A percentile compares a stretch with the other conserved stretches of the same genome.
Evolutionary conservation across 2,113 vertebrate genomes (phyloP).

Genomic region (Gallinago media): DNA sequence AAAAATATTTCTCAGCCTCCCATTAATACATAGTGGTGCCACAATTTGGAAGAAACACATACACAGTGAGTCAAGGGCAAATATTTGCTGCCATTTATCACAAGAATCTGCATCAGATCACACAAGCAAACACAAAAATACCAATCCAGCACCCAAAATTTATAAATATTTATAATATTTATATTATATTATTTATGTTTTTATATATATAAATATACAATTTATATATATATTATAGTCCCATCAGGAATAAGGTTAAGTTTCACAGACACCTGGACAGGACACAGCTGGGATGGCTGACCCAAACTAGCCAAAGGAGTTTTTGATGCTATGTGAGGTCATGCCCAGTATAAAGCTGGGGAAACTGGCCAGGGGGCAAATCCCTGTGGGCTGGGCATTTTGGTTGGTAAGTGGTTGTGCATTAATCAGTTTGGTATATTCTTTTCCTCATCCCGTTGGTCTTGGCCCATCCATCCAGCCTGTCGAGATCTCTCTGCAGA

Average conservation of each 20-base stretch:
- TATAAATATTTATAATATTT: neutral
- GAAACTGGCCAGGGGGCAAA: neutral
- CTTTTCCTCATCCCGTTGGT: neutral
- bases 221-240: neutral
- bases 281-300: neutral
- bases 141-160: neutral
- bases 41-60: neutral
- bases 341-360: neutral
- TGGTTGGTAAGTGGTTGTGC: neutral
- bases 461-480: too few relatives aligned
- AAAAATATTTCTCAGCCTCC: neutral
- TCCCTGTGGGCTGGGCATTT: neutral
- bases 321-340: neutral
- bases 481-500: too few relatives aligned
- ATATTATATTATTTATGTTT: too few relatives aligned
- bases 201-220: too few relatives aligned
- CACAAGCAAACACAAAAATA: neutral
- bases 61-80: neutral
- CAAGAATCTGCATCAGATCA: neutral
- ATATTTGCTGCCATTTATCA: neutral
- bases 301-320: neutral
- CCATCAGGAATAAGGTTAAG: neutral
- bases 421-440: neutral
- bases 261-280: neutral
- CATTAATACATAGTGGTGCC: neutral